These are phyloP conservation scores for Drosophila bipectinata DNA, from an alignment of 1,140 invertebrate species.

Conservation along the genomic window DNA sequence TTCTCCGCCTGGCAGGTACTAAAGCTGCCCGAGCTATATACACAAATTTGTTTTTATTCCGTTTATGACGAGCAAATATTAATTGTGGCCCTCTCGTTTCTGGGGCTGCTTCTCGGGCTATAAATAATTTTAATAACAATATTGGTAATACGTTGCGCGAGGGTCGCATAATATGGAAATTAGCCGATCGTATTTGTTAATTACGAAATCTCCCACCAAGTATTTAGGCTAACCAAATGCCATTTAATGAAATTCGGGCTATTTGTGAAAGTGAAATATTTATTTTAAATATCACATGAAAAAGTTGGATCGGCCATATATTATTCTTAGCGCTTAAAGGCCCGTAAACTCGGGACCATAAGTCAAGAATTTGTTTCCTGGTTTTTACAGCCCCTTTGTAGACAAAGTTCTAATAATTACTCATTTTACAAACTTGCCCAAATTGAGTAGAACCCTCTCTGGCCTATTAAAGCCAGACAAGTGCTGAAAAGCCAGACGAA, in stretches of 20 bases:
- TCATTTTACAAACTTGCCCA: conserved; percentile 20
- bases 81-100: conserved; percentile 29
- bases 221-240: conserved; percentile 18
- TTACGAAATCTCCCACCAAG: conserved; percentile 24
- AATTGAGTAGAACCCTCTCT: conserved; percentile 5
- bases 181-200: conserved; percentile 19
- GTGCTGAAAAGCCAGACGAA: neutral
- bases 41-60: conserved; percentile 44
- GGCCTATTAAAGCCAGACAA: conserved; percentile 12
- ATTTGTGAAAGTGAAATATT: conserved; percentile 9
- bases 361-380: neutral
- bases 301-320: neutral
- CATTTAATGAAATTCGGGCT: conserved; percentile 3
- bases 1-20: conserved; percentile 36
- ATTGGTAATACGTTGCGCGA: conserved; percentile 46
- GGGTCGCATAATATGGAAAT: conserved; percentile 33
- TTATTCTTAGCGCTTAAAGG: neutral
- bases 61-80: conserved; percentile 54
- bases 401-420: neutral
- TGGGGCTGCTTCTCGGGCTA: conserved; percentile 10
- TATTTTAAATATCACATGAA: neutral
- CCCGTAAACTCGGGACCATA: neutral
- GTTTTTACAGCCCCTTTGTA: neutral
- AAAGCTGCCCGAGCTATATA: conserved; percentile 39
- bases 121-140: conserved; percentile 62